phyloP scores from a whole-genome alignment of 2,888 invertebrate genomes.

The Caenorhabditis sp. region DNA sequence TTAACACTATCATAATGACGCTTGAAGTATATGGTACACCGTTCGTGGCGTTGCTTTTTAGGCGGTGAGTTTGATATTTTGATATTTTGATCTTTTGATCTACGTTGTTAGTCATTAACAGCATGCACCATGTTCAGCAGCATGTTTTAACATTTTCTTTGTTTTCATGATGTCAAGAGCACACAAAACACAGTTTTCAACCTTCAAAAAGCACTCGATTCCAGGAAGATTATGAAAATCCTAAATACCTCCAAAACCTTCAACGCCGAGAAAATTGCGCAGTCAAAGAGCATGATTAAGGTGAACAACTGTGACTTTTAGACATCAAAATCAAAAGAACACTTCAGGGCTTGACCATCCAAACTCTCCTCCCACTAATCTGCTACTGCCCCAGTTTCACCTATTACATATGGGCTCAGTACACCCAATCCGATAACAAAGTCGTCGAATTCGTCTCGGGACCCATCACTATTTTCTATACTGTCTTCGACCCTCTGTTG shows the following conservation, averaged over 20 bases:
- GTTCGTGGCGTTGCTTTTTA: neutral
- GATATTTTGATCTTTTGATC: neutral
- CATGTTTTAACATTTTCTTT: no score
- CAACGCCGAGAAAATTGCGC: slow-evolving; percentile 35
- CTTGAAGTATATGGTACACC: slow-evolving; percentile 14
- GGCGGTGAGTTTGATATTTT: neutral
- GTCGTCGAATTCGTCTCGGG: slow-evolving; percentile 29
- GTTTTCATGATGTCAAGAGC: no score
- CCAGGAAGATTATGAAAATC: slow-evolving; percentile 51
- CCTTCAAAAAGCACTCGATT: no score
- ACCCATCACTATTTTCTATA: slow-evolving; percentile 33
- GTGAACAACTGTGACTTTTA: no score
- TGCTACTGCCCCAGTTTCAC: slow-evolving; percentile 40
- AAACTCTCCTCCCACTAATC: slow-evolving; percentile 38
- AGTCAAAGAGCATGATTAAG: slow-evolving; percentile 48
- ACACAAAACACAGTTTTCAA: no score
- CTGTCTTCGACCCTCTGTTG: slow-evolving; percentile 35
- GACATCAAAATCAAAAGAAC: no score
- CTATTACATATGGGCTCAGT: slow-evolving; percentile 38
- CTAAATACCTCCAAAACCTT: slow-evolving; percentile 29
- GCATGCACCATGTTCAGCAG: no score
- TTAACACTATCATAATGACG: neutral
- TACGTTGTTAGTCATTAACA: no score
- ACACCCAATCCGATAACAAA: slow-evolving; percentile 4
- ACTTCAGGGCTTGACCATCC: slow-evolving; percentile 51